phyloP scores from a whole-genome alignment of 2,888 invertebrate genomes.

The Patella ulyssiponensis region DNA sequence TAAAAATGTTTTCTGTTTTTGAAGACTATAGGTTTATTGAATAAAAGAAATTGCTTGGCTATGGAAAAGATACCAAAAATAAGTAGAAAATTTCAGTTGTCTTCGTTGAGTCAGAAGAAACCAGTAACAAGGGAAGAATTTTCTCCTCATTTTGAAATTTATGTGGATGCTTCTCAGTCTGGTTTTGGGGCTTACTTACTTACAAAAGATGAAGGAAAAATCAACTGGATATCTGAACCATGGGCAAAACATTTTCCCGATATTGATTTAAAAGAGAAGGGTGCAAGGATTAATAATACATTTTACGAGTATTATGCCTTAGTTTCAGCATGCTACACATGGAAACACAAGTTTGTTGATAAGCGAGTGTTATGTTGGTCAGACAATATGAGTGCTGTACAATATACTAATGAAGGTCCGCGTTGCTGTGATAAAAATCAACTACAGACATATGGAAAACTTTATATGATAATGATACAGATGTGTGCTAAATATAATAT shows the following conservation, averaged over 20 bases:
- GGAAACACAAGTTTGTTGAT: slow-evolving; percentile 54
- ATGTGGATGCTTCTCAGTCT: slow-evolving; percentile 45
- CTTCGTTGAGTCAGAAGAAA: background rate
- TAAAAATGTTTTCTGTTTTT: slow-evolving; percentile 18
- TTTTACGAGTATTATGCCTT: slow-evolving; percentile 50
- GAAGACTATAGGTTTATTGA: slow-evolving; percentile 36
- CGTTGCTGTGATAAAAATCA: background rate
- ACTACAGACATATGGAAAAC: slow-evolving; percentile 16
- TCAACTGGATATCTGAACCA: slow-evolving; percentile 43
- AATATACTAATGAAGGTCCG: slow-evolving; percentile 41
- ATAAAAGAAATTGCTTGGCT: slow-evolving; percentile 26
- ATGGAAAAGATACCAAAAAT: slow-evolving; percentile 16
- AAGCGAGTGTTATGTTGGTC: slow-evolving; percentile 45
- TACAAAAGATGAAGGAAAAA: slow-evolving; percentile 30
- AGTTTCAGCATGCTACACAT: slow-evolving; percentile 49
- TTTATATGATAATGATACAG: slow-evolving; percentile 35
- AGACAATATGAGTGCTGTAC: slow-evolving; percentile 38
- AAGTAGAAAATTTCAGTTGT: background rate
- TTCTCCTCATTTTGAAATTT: slow-evolving; percentile 46
- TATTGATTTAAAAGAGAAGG: background rate
- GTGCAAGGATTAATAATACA: slow-evolving; percentile 27
- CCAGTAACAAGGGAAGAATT: slow-evolving; percentile 17
- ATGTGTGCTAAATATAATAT: slow-evolving; percentile 43
- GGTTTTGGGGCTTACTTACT: slow-evolving; percentile 53
- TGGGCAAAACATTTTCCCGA: slow-evolving; percentile 37